Evolutionary conservation across 30 jellyfish, hydroid and myxozoan genomes (phyloP).

Genomic region (Chironex yamaguchii): DNA sequence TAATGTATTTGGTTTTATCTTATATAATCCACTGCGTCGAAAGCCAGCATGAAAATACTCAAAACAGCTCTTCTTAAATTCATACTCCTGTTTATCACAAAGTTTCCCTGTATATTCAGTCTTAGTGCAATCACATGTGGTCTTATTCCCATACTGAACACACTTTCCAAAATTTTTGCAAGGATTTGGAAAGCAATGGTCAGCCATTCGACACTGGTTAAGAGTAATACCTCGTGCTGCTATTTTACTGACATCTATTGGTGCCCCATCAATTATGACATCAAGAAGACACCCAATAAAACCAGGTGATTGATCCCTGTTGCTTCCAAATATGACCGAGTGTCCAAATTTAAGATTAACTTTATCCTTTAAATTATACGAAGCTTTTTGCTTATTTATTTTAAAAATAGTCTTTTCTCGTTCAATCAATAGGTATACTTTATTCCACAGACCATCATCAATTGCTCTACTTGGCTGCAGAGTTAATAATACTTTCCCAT

Average conservation of each 20-base stretch:
- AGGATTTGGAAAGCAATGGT: slow-evolving; percentile 85
- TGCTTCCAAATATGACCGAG: slow-evolving; percentile 39
- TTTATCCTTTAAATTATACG: background rate
- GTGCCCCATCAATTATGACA: slow-evolving; percentile 11
- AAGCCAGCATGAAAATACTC: slow-evolving; percentile 73
- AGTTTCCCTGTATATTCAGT: slow-evolving; percentile 63
- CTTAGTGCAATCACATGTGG: slow-evolving; percentile 77
- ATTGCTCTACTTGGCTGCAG: slow-evolving; percentile 48
- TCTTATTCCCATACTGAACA: slow-evolving; percentile 57
- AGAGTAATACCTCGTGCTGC: slow-evolving; percentile 10
- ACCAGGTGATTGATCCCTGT: background rate
- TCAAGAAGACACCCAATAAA: slow-evolving; percentile 68
- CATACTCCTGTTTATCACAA: slow-evolving; percentile 43
- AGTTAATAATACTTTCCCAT: slow-evolving; percentile 7
- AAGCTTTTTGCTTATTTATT: slow-evolving; percentile 12
- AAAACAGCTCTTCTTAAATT: slow-evolving; percentile 55
- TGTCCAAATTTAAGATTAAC: background rate
- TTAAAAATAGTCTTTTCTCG: background rate
- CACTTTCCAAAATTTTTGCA: slow-evolving; percentile 84
- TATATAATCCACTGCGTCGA: slow-evolving; percentile 55
- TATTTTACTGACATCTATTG: slow-evolving; percentile 23
- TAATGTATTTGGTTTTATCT: slow-evolving; percentile 61
- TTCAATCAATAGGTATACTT: slow-evolving; percentile 12
- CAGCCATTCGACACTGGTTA: slow-evolving; percentile 66
- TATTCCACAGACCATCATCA: slow-evolving; percentile 77